These are phyloP conservation scores for Eupeodes luniger DNA, from an alignment of 2,888 invertebrate genomes.

Conservation along the genomic window DNA sequence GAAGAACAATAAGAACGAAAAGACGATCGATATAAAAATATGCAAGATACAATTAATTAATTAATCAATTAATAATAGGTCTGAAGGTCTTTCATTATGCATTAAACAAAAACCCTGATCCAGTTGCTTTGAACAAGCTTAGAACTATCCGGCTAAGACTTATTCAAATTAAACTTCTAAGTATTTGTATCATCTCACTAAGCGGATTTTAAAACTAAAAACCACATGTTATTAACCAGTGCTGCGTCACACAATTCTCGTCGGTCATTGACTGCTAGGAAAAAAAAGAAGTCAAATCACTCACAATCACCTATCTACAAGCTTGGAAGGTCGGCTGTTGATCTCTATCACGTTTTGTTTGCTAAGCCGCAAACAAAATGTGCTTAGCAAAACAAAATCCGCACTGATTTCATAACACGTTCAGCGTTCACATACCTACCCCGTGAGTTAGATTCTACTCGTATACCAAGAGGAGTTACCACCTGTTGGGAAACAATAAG, in stretches of 20 bases:
- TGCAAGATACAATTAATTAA: too few relatives aligned
- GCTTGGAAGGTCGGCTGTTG: conserved; percentile 68
- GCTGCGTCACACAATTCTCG: not conserved
- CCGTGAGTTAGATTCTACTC: not conserved
- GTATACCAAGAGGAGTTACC: not conserved
- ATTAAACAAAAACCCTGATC: not conserved
- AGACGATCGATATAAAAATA: too few relatives aligned
- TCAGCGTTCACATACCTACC: conserved; percentile 3
- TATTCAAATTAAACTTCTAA: not conserved
- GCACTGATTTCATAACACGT: conserved; percentile 4
- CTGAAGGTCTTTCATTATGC: too few relatives aligned
- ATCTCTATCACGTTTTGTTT: conserved; percentile 35
- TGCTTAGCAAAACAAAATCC: conserved; percentile 31
- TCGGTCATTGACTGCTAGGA: conserved; percentile 29
- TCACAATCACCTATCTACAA: conserved; percentile 28
- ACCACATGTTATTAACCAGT: not conserved
- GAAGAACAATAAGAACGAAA: too few relatives aligned
- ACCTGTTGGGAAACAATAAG: conserved; percentile 35
- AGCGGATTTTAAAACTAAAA: not conserved
- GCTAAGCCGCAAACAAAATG: conserved; percentile 14
- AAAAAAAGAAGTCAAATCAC: conserved; percentile 3
- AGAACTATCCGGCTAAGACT: not conserved
- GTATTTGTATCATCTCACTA: not conserved
- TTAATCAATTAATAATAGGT: too few relatives aligned
- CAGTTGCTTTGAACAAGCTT: not conserved